A percentile compares a stretch with the other conserved stretches of the same genome.
These are phyloP conservation scores for Euglossa dilemma DNA, from an alignment of 1,140 invertebrate species.

Conservation along the genomic window DNA sequence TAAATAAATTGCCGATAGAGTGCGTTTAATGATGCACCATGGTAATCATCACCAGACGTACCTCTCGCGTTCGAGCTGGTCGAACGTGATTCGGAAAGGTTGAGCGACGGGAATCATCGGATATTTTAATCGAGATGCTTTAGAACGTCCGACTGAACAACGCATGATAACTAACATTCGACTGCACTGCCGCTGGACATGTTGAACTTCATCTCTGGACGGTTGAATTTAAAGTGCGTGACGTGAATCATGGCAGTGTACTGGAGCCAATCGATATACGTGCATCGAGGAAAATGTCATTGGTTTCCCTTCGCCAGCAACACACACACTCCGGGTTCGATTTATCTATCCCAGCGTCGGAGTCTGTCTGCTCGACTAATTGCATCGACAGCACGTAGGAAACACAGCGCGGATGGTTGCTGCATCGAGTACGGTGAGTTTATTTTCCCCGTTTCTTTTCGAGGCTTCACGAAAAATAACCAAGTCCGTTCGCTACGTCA, in stretches of 20 bases:
- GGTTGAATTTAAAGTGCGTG: neutral
- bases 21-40: neutral
- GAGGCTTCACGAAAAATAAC: neutral
- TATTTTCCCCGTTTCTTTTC: neutral
- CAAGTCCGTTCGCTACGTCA: slow-evolving; percentile 8
- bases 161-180: neutral
- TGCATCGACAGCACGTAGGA: neutral
- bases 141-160: neutral
- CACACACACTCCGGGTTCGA: neutral
- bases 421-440: neutral
- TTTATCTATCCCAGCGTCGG: neutral
- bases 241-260: slow-evolving; percentile 13
- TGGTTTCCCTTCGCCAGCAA: neutral
- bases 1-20: neutral
- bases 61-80: neutral
- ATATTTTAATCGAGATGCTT: neutral
- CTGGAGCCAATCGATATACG: neutral
- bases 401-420: neutral
- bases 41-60: neutral
- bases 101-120: neutral
- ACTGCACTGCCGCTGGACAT: neutral
- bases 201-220: slow-evolving; percentile 21
- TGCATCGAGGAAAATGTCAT: neutral
- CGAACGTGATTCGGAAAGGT: neutral
- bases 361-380: neutral